Evolutionary conservation across 2,113 vertebrate genomes (phyloP), one percentile per base, ranked within the genome.

Genomic region (Zosterops pallidus): DNA sequence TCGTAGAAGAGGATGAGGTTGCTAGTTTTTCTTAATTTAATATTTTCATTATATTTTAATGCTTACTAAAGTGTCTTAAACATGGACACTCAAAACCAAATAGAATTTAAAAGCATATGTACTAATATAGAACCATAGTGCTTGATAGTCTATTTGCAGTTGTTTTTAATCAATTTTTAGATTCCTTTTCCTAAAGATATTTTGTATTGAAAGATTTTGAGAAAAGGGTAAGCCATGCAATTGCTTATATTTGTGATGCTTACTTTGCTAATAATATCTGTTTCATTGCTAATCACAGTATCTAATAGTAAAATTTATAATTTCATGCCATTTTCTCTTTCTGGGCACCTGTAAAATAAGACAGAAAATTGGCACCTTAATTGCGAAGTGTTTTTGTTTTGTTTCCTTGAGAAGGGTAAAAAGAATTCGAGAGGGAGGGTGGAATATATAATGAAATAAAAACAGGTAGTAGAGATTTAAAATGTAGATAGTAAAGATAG

Each of bases 111-210:
- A 76, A 55, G 22, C 29, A 39, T 88, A 37, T 21, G 7, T 70
- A 31, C 84, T 63, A n/a, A 74, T 46, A 31, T 42, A 92, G 65
- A 94, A 50, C 6, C 7, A 5, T 8, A 59, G 50, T 46, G 22
- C 28, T 83, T 11, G 3, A 20, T 69, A 83, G 14, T 77, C 46
- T 92, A 3, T 69, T 89, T 50, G 49, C 46, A 65, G 42, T 41
- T 57, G 25, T 41, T 31, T 91, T 94, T 92, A 82, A 94, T 91
- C 24, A 80, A 11, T 83, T 79, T 68, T 89, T 62, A 95, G 53
- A 46, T 3, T 17, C 76, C 6, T 10, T 75, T 42, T 65, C 29
- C 12, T 79, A 67, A 87, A 63, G 37, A 46, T 41, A 14, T 42
- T 64, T 82, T 85, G 10, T 68, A 49, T 92, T 95, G 46, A 72